These are phyloP conservation scores for Drosophila mercatorum DNA, from an alignment of 2,888 invertebrate genomes.

Conservation along the genomic window DNA sequence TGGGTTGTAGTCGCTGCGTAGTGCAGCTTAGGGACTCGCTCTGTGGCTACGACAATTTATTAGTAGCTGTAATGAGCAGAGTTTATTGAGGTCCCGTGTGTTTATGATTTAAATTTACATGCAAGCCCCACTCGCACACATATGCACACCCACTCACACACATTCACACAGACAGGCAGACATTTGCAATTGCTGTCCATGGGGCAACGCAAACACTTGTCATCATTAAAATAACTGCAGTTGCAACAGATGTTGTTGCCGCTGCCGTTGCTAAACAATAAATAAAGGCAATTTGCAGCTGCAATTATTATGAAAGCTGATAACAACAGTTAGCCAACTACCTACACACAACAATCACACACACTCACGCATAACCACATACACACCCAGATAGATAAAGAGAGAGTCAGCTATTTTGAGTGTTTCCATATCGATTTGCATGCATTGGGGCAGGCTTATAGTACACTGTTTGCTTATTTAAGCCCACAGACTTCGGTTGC, in stretches of 20 bases:
- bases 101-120: slow-evolving; percentile 73
- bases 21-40: slow-evolving; percentile 28
- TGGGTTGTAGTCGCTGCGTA: slow-evolving; percentile 5
- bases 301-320: slow-evolving; percentile 79
- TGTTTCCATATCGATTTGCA: slow-evolving; percentile 20
- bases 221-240: slow-evolving; percentile 76
- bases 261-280: slow-evolving; percentile 62
- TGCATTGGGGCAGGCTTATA: slow-evolving; percentile 2
- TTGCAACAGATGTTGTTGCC: slow-evolving; percentile 58
- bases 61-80: slow-evolving; percentile 76
- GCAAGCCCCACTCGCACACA: slow-evolving; percentile 19
- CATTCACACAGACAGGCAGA: neutral
- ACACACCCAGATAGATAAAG: neutral
- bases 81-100: slow-evolving; percentile 75
- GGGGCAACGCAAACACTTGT: slow-evolving; percentile 74
- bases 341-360: slow-evolving; percentile 35
- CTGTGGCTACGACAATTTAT: slow-evolving; percentile 69
- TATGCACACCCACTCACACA: neutral
- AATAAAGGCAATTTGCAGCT: slow-evolving; percentile 77
- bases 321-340: slow-evolving; percentile 63
- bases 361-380: slow-evolving; percentile 16
- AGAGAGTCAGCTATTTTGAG: slow-evolving; percentile 28
- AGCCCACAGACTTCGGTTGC: slow-evolving; percentile 22
- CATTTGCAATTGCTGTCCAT: slow-evolving; percentile 35
- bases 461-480: slow-evolving; percentile 24